These are phyloP conservation scores for Apteryx owenii DNA, from an alignment of 2,113 vertebrate species.

Conservation along the genomic window DNA sequence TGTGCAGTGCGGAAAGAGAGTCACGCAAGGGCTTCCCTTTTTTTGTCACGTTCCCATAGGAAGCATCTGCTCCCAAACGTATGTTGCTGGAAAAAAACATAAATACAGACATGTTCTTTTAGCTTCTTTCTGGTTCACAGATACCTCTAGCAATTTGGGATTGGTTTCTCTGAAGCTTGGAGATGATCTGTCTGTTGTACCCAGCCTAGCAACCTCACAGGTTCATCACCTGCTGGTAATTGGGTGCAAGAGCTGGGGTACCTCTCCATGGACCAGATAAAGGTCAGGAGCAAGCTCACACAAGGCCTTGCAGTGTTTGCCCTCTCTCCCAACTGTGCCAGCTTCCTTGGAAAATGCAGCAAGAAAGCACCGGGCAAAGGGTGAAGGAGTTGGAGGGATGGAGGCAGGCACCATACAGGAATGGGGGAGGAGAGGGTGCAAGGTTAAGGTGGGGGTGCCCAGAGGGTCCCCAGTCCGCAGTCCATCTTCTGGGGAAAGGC, in stretches of 20 bases:
- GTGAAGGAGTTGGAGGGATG: neutral
- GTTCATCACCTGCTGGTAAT: neutral
- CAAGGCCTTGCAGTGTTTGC: neutral
- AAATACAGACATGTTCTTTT: neutral
- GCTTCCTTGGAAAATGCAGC: neutral
- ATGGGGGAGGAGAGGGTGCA: fast-evolving
- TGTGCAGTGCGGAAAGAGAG: conserved; percentile 29
- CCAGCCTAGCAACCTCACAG: neutral
- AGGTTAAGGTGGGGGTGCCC: no score
- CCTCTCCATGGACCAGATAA: neutral
- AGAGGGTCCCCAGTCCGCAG: neutral
- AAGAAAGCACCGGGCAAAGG: neutral
- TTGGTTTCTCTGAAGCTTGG: neutral
- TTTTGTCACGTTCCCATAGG: conserved; percentile 55
- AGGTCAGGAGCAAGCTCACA: neutral
- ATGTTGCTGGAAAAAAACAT: neutral
- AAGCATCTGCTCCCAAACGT: conserved; percentile 66
- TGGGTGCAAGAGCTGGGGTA: fast-evolving
- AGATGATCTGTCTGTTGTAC: neutral
- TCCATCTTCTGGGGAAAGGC: neutral
- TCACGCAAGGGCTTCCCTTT: neutral
- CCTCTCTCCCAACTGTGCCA: neutral
- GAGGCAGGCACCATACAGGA: neutral
- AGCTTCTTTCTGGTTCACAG: neutral
- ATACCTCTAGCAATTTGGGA: neutral